Base-by-base conservation (phyloP, 1,140 invertebrate species). In the Bombus difficillimus region DNA sequence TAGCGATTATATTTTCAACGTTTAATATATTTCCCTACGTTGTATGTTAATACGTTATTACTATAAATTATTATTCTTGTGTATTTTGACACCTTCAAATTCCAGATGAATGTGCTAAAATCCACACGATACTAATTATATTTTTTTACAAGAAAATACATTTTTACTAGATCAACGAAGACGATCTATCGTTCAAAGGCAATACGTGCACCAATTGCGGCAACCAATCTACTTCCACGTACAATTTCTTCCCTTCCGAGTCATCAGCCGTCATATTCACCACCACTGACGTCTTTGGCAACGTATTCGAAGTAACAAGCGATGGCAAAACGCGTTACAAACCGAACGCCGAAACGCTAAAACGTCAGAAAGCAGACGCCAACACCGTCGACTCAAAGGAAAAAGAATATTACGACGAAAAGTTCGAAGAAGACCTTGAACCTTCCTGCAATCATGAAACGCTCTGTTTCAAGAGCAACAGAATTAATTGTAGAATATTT, bases 401-500 rank as follows among this genome's bases (percentile, higher is more conserved):
- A 9, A 57, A 77, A 8, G 68, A 32, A 34, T 10, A 68, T n/a
- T 9, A 22, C 28, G 68, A 66, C 25, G 75, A 59, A 10, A n/a
- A 34, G 8, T 41, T 12, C 28, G 75, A 32, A 13, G 57, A 28
- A 15, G 25, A 53, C 62, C 53, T 59, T 28, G 37, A 62, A 28
- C 53, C 68, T 18, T 39, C 3, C 37, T 87, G 79, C 66, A 81
- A 68, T 57, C 90, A 90, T 22, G 39, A 80, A 53, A 78, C 6
- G 37, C 81, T 85, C 22, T 37, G 57, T 47, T 66, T 81, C 68
- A 15, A 41, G 34, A n/a, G 8, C 66, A 83, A 43, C 34, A 28
- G 13, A 22, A 74, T 47, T 53, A 37, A 73, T 57, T 92, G 76
- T 79, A 91, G 93, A 91, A 86, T 95, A 79, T 94, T 95, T 41